A percentile compares a stretch with the other conserved stretches of the same genome.
Evolutionary conservation across 2,797 vertebrate species (phyloP).

Genomic region (Rachycentron canadum): DNA sequence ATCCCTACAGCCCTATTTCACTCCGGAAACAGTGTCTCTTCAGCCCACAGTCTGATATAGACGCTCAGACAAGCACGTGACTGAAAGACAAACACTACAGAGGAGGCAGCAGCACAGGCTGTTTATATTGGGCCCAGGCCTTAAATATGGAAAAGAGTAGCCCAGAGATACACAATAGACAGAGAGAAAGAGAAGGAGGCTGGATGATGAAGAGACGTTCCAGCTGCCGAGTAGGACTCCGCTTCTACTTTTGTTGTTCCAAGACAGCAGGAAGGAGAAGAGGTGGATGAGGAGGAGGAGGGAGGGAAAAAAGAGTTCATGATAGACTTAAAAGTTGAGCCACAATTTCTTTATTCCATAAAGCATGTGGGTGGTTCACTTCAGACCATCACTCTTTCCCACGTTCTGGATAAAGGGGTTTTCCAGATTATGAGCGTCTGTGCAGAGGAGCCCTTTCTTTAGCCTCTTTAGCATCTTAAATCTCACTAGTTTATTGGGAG

Average conservation of each 20-base stretch:
- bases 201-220: conserved; percentile 40
- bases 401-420: conserved; percentile 52
- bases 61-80: conserved; percentile 52
- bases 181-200: conserved; percentile 15
- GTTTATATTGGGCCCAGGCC: conserved; percentile 68
- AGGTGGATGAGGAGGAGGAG: conserved; percentile 50
- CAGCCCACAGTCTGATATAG: conserved; percentile 50
- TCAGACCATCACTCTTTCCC: conserved; percentile 47
- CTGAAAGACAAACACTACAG: conserved; percentile 34
- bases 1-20: conserved; percentile 32
- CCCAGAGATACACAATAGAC: conserved; percentile 17
- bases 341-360: conserved; percentile 52
- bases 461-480: conserved; percentile 28
- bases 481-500: conserved; percentile 23
- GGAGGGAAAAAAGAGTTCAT: conserved; percentile 30
- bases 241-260: conserved; percentile 58
- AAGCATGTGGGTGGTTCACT: conserved; percentile 71
- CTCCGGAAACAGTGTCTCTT: conserved; percentile 64
- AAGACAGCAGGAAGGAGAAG: conserved; percentile 60
- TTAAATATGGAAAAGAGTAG: conserved; percentile 62
- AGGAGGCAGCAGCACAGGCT: conserved; percentile 53
- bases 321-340: conserved; percentile 54
- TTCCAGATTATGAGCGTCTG: conserved; percentile 56
- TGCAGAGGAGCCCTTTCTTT: conserved; percentile 32
- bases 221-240: conserved; percentile 55